Conservation (phyloP, 2,113 vertebrate species). For the Symphodus melops region DNA sequence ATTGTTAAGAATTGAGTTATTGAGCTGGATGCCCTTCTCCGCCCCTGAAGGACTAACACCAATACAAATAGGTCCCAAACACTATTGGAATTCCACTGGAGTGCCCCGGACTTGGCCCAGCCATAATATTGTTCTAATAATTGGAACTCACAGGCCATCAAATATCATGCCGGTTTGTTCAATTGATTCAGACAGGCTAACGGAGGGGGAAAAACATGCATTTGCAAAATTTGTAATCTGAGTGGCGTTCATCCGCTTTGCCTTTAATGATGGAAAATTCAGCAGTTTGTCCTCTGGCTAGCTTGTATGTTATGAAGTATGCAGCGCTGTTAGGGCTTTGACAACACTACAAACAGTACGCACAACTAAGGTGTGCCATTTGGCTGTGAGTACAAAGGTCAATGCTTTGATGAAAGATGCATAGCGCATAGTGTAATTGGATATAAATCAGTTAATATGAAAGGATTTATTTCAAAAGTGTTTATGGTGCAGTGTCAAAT, state of each 20-base stretch:
- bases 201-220: conserved; percentile 42
- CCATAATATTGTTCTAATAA: conserved; percentile 86
- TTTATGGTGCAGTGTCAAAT: conserved; percentile 65
- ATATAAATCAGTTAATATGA: conserved; percentile 55
- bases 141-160: conserved; percentile 82
- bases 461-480: conserved; percentile 47
- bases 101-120: conserved; percentile 70
- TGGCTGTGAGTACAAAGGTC: conserved; percentile 38
- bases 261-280: conserved; percentile 69
- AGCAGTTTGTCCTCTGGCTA: conserved; percentile 64
- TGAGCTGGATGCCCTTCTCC: conserved; percentile 83
- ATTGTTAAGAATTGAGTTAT: conserved; percentile 87
- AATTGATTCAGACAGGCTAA: conserved; percentile 82
- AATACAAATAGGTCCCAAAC: conserved; percentile 80
- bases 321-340: conserved; percentile 10
- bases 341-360: conserved; percentile 48
- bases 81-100: conserved; percentile 80
- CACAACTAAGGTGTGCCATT: conserved; percentile 37
- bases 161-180: conserved; percentile 81
- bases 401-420: conserved; percentile 29
- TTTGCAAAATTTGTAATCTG: conserved; percentile 71
- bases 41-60: conserved; percentile 79
- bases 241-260: conserved; percentile 52
- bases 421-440: conserved; percentile 50
- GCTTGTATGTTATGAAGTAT: conserved; percentile 42